Percentiles rank a stretch among this genome's conserved stretches.
These are phyloP conservation scores for Dinothrombium tinctorium DNA, from an alignment of 1,140 invertebrate species.

Conservation along the genomic window DNA sequence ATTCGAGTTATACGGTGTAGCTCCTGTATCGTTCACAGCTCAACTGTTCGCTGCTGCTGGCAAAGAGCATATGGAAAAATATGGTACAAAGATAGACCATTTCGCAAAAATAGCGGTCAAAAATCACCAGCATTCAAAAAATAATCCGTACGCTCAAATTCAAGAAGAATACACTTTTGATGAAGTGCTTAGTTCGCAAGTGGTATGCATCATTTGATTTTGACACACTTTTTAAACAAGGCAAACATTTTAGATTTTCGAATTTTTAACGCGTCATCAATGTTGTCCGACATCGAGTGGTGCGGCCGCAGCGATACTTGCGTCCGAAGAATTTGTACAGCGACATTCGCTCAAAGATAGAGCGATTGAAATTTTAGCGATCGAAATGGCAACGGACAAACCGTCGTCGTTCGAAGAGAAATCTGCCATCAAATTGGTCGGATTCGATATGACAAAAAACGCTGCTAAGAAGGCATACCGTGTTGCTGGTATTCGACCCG, in stretches of 20 bases:
- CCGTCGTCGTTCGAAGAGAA: slow-evolving; percentile 55
- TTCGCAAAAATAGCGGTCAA: slow-evolving; percentile 94
- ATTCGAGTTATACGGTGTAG: slow-evolving; percentile 50
- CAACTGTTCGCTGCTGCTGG: slow-evolving; percentile 94
- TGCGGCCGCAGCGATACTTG: slow-evolving; percentile 66
- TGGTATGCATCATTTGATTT: no score
- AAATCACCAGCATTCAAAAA: slow-evolving; percentile 85
- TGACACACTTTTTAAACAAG: no score
- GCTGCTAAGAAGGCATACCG: slow-evolving; percentile 55
- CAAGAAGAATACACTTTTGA: slow-evolving; percentile 66
- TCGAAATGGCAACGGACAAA: slow-evolving; percentile 87
- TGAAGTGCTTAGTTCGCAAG: slow-evolving; percentile 30
- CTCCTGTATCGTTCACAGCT: slow-evolving; percentile 55
- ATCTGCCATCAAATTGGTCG: slow-evolving; percentile 70
- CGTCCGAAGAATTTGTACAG: slow-evolving; percentile 68
- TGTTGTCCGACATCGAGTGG: slow-evolving; percentile 95
- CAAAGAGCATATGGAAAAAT: slow-evolving; percentile 87
- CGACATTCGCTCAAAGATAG: slow-evolving; percentile 45
- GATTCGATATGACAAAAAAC: slow-evolving; percentile 78
- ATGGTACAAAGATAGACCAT: slow-evolving; percentile 72
- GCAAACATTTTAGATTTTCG: slow-evolving; percentile 33
- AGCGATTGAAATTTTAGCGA: slow-evolving; percentile 80
- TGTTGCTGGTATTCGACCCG: slow-evolving; percentile 46
- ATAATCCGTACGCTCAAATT: slow-evolving; percentile 89
- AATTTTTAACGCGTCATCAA: slow-evolving; percentile 75